These are phyloP conservation scores for Raja brachyura DNA, from an alignment of 2,113 vertebrate genomes.

Conservation along the genomic window DNA sequence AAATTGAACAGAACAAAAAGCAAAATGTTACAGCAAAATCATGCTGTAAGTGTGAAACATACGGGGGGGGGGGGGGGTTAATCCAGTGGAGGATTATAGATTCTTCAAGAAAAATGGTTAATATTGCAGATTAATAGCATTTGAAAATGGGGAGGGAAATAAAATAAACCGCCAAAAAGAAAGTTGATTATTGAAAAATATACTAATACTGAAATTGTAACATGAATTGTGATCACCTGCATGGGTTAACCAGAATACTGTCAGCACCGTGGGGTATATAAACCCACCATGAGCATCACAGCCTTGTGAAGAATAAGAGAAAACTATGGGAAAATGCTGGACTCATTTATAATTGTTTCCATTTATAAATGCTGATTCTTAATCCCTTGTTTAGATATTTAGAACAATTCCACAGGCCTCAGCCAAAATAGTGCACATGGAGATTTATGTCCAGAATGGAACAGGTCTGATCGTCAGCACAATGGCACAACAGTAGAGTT, in stretches of 20 bases:
- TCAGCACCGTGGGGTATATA: too few species aligned
- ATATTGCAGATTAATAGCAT: neutral
- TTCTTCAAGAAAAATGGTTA: neutral
- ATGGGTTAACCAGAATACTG: neutral
- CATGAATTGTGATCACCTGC: neutral
- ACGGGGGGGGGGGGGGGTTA: neutral
- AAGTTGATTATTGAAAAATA: neutral
- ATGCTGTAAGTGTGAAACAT: neutral
- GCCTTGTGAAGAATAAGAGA: neutral
- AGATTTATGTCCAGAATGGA: neutral
- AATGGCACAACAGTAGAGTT: too few species aligned
- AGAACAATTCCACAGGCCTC: neutral
- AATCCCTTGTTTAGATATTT: neutral
- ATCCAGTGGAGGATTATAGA: too few species aligned
- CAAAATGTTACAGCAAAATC: neutral
- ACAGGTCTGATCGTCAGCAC: neutral
- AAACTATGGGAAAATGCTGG: neutral
- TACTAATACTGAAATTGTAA: neutral
- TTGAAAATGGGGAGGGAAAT: neutral
- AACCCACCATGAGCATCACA: neutral
- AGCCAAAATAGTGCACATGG: neutral
- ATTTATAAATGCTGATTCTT: neutral
- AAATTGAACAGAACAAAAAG: neutral
- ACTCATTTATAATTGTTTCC: neutral
- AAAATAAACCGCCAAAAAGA: neutral